phyloP scores from a whole-genome alignment of 2,113 vertebrate species.

The Onychostruthus taczanowskii region DNA sequence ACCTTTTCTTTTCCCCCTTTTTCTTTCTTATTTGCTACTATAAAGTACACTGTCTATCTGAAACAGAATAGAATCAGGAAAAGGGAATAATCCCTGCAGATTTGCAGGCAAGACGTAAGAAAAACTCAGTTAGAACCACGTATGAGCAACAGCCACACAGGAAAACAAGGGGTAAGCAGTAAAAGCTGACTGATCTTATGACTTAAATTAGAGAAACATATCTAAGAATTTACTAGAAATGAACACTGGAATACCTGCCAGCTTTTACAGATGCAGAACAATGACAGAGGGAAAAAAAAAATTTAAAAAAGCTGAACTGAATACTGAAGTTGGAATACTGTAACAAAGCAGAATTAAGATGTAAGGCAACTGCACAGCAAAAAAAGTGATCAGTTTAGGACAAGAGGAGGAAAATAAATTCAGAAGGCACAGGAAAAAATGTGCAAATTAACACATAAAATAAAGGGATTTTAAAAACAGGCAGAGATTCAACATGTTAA shows the following conservation, averaged over 20 bases:
- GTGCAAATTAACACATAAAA: background rate
- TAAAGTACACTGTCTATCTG: background rate
- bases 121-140: background rate
- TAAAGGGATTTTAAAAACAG: background rate
- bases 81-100: background rate
- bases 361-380: background rate
- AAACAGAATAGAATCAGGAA: background rate
- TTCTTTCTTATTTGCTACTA: background rate
- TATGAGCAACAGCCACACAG: background rate
- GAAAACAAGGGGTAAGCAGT: background rate
- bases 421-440: background rate
- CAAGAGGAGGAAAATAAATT: background rate
- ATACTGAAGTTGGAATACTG: background rate
- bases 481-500: background rate
- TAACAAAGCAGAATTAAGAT: background rate
- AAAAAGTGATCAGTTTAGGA: background rate
- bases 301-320: background rate
- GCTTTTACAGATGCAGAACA: background rate
- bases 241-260: background rate
- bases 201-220: background rate
- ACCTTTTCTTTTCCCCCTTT: background rate
- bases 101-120: background rate
- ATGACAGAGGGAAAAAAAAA: accelerated
- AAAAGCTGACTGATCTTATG: background rate
- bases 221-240: background rate